phyloP scores from a whole-genome alignment of 2,113 vertebrate species.

The Larimichthys crocea region DNA sequence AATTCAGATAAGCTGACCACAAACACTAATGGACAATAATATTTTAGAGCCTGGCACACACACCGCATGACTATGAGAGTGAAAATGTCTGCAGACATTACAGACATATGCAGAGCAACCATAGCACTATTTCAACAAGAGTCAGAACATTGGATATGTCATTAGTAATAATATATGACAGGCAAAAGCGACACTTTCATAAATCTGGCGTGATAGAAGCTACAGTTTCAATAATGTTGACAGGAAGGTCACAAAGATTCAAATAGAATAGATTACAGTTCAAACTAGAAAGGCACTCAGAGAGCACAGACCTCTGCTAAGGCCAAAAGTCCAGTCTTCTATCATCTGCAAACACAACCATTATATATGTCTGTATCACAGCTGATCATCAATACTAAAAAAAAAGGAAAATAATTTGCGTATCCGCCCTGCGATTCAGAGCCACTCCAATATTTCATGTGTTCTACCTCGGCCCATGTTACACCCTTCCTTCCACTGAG shows the following conservation, averaged over 20 bases:
- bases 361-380: no score
- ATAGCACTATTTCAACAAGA: background rate
- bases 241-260: conserved; percentile 51
- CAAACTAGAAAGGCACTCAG: background rate
- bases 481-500: no score
- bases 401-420: no score
- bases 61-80: background rate
- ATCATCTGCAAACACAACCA: no score
- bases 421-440: no score
- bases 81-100: background rate
- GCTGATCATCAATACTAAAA: no score
- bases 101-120: conserved; percentile 10
- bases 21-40: background rate
- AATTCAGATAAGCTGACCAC: conserved; percentile 30
- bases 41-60: background rate
- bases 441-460: no score
- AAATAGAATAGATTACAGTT: conserved; percentile 44
- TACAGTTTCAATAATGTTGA: conserved; percentile 51
- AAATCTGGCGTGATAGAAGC: conserved; percentile 30
- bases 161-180: conserved; percentile 37
- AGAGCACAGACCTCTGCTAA: no score
- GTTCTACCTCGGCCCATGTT: no score
- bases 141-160: conserved; percentile 22
- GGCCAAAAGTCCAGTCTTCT: no score
- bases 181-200: conserved; percentile 29